Evolutionary conservation across 35 echinoderm and acorn worm species (phyloP), one percentile per base, ranked within the genome.

Genomic region (Acanthaster planci): DNA sequence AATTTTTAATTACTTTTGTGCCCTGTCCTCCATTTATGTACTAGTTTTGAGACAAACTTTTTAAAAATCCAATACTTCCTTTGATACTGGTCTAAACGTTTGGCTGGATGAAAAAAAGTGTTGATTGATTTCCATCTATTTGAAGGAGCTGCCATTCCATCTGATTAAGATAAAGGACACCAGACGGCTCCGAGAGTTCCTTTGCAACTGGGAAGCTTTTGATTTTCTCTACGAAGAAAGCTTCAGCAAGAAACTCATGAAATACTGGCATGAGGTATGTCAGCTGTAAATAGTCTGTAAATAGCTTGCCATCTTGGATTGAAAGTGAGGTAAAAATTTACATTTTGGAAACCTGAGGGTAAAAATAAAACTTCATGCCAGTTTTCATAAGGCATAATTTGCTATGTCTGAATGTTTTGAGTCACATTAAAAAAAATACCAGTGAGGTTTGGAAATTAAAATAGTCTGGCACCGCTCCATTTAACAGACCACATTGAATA

Each of bases 221-320:
- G 92, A 90, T 78, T 81, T 90, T 30, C 64, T 90, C 8, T 94
- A 90, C 53, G 82, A 87, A 84, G 93, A 90, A 54, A 84, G 86
- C 37, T 94, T 90, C 38, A 94, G 93, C 83, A 68, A 88, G 50
- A 29, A 81, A 57, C 78, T 94, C 8, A 60, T 94, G 52, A 86
- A 90, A 40, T 88, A 94, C 79, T 94, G 92, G 92, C 77, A 77
- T 84, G 82, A 93, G 92, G 92, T 93, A 81, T 36, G 38, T 36
- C 39, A 39, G 12, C n/a, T 68, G 60, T 7, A 68, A 4, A 5
- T 68, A 27, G 8, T 18, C 3, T 3, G 32, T 17, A 68, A 7
- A 17, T 17, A 68, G 7, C 60, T 68, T 68, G 4, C 18, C n/a
- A n/a, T n/a, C n/a, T n/a, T n/a, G n/a, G n/a, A n/a, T n/a, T n/a